phyloP scores from a whole-genome alignment of 1,140 invertebrate species.

The Steinernema khuongi region DNA sequence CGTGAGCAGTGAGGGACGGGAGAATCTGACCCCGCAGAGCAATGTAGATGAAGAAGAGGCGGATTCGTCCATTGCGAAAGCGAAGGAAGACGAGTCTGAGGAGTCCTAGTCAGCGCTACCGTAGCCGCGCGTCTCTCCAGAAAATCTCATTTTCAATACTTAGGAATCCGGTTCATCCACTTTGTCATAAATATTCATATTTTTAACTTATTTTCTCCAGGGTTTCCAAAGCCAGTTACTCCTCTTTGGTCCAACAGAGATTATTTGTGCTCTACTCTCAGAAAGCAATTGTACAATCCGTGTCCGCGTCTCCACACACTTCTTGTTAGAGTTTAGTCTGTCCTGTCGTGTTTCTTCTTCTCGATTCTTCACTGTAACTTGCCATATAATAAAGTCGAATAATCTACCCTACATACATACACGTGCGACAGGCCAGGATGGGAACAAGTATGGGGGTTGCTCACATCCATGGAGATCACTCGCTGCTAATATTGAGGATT shows the following conservation, averaged over 20 bases:
- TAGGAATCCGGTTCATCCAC: slow-evolving; percentile 16
- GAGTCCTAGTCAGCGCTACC: not conserved
- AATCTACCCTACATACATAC: not conserved
- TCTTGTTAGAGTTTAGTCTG: not conserved
- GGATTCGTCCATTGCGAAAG: too few species aligned
- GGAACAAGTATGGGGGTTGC: too few species aligned
- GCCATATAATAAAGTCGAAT: slow-evolving; percentile 8
- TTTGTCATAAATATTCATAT: slow-evolving; percentile 4
- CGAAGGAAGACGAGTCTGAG: not conserved
- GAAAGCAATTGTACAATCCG: not conserved
- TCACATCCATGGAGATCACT: too few species aligned
- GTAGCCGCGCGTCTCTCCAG: not conserved
- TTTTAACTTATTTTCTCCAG: slow-evolving; percentile 1
- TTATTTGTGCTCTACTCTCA: slow-evolving; percentile 1
- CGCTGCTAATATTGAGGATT: too few species aligned
- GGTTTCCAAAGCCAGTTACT: not conserved
- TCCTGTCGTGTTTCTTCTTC: not conserved
- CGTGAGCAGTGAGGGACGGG: slow-evolving; percentile 14
- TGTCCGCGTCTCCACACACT: not conserved
- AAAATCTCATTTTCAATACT: not conserved
- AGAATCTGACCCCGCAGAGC: slow-evolving; percentile 18
- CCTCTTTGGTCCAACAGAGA: not conserved
- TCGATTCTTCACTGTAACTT: not conserved
- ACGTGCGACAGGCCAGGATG: too few species aligned
- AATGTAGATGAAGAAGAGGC: not conserved